Percentiles rank a stretch among this genome's conserved stretches.
Conservation (phyloP, 2,113 vertebrate genomes). For the Sarotherodon lohbergeri region DNA sequence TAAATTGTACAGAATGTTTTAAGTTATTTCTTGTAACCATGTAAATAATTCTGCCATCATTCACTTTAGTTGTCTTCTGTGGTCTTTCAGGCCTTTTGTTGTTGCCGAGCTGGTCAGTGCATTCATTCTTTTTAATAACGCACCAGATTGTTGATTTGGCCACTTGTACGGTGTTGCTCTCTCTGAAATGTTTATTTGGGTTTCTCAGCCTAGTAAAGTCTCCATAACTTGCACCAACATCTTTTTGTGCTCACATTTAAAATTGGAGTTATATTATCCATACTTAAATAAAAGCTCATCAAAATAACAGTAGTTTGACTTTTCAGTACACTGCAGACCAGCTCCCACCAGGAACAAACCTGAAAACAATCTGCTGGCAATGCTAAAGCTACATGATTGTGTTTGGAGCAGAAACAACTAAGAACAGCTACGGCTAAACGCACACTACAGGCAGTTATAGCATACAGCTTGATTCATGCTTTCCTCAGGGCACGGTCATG, state of each 20-base stretch:
- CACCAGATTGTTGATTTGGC: fast-evolving
- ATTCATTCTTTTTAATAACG: not conserved
- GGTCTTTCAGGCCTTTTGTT: not conserved
- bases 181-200: not conserved
- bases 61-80: not conserved
- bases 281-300: fast-evolving
- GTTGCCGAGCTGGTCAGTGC: not conserved
- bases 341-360: not conserved
- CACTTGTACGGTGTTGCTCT: fast-evolving
- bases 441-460: not conserved
- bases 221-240: not conserved
- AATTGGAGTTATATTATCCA: fast-evolving
- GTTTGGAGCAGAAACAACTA: not conserved
- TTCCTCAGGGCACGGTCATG: fast-evolving
- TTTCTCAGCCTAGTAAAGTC: fast-evolving
- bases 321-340: not conserved
- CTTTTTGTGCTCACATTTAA: fast-evolving
- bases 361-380: not conserved
- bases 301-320: not conserved
- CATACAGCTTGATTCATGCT: not conserved
- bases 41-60: not conserved
- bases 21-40: not conserved
- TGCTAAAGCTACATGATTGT: fast-evolving
- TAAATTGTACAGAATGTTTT: fast-evolving
- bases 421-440: fast-evolving